phyloP scores from a whole-genome alignment of 2,888 invertebrate genomes.

The Glaucopsyche alexis region DNA sequence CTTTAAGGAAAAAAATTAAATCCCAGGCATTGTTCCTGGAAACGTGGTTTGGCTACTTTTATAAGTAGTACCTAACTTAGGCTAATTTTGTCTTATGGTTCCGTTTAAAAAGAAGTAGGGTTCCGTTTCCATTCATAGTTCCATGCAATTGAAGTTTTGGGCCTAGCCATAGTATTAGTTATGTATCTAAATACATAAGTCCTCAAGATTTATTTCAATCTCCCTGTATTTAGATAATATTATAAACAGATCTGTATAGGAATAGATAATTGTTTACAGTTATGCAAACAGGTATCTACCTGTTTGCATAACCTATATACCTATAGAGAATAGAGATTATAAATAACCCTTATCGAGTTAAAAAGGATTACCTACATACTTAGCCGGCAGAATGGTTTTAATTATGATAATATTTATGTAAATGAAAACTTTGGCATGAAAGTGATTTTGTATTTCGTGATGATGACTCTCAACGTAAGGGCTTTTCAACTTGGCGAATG shows the following conservation, averaged over 20 bases:
- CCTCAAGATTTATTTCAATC: no score
- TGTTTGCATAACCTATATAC: no score
- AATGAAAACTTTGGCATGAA: background rate
- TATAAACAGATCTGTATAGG: background rate
- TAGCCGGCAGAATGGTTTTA: background rate
- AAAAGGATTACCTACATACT: background rate
- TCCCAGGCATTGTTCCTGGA: background rate
- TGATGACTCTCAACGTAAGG: background rate
- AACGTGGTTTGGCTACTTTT: no score
- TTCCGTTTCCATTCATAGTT: no score
- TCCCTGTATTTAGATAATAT: no score
- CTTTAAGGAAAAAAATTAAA: background rate
- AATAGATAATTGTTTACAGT: background rate
- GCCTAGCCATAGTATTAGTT: no score
- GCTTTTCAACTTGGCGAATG: constrained; percentile 8
- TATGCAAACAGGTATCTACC: background rate
- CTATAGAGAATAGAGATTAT: background rate
- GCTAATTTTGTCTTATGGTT: no score
- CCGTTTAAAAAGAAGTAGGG: no score
- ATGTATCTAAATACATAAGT: no score
- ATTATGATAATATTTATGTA: background rate
- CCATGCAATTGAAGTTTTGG: no score
- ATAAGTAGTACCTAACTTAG: no score
- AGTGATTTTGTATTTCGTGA: constrained; percentile 12
- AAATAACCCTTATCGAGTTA: constrained; percentile 5